phyloP scores from a whole-genome alignment of 2,888 invertebrate genomes.

The Eupelmus urozonus region DNA sequence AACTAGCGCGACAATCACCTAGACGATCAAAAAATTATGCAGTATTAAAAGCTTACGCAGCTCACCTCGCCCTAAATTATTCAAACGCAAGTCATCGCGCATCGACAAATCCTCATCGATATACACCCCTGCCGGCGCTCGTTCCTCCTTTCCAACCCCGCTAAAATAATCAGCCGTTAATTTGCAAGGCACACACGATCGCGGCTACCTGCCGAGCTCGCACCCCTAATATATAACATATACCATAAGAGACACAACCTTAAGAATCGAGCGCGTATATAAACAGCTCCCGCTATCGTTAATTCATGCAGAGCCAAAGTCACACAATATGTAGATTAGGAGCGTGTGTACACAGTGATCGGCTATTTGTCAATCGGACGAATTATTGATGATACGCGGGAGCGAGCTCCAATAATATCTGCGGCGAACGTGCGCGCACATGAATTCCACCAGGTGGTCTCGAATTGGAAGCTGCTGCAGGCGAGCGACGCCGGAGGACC shows the following conservation, averaged over 20 bases:
- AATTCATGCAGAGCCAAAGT: conserved; percentile 18
- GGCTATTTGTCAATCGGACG: conserved; percentile 51
- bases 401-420: not conserved
- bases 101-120: not conserved
- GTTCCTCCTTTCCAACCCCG: not conserved
- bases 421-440: not conserved
- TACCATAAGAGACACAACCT: conserved; percentile 7
- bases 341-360: not conserved
- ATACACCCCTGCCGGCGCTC: not conserved
- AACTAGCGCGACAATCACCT: not conserved
- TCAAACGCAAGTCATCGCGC: conserved; percentile 18
- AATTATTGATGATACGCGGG: conserved; percentile 42
- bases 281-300: not conserved
- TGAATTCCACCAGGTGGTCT: conserved; percentile 26
- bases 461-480: not conserved
- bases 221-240: not conserved
- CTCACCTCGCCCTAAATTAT: not conserved
- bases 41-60: not conserved
- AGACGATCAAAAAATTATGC: conserved; percentile 6
- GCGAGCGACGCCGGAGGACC: conserved; percentile 3
- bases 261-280: not conserved
- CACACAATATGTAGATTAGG: conserved; percentile 28
- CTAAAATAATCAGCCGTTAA: conserved; percentile 29
- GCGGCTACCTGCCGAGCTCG: conserved; percentile 5
- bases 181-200: conserved; percentile 17